Evolutionary conservation across 1,140 invertebrate species (phyloP).

Genomic region (Drosophila sproati): DNA sequence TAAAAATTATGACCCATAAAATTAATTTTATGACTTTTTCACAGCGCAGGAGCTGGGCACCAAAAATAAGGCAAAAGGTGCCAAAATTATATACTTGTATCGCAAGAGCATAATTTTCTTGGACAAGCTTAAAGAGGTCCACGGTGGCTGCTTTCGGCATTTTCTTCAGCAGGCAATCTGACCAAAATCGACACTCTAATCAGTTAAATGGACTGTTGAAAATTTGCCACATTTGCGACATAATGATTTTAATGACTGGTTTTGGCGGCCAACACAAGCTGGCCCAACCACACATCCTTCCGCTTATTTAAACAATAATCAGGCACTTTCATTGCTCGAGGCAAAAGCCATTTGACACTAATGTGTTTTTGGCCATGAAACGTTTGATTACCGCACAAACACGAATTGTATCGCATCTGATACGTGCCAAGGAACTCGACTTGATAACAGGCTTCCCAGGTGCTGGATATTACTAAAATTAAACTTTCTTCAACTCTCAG

Average conservation of each 20-base stretch:
- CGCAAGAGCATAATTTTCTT: constrained; percentile 58
- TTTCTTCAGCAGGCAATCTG: constrained; percentile 66
- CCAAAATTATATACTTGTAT: constrained; percentile 62
- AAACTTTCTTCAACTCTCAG: background rate
- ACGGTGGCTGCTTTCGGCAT: constrained; percentile 32
- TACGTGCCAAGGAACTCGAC: constrained; percentile 62
- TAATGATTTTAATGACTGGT: constrained; percentile 52
- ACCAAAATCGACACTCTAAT: constrained; percentile 66
- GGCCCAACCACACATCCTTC: constrained; percentile 38
- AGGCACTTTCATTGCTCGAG: constrained; percentile 9
- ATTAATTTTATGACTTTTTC: constrained; percentile 81
- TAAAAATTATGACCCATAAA: constrained; percentile 78
- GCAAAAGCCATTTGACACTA: constrained; percentile 62
- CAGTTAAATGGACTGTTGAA: constrained; percentile 82
- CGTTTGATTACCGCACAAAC: constrained; percentile 58
- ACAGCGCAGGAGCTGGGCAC: constrained; percentile 23
- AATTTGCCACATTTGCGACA: constrained; percentile 67
- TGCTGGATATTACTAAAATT: constrained; percentile 13
- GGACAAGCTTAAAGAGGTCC: constrained; percentile 57
- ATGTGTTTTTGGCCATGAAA: constrained; percentile 63
- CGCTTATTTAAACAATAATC: constrained; percentile 74
- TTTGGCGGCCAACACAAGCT: background rate
- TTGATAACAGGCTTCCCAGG: constrained; percentile 19
- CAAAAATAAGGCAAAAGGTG: constrained; percentile 53
- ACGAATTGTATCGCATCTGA: background rate